phyloP scores from a whole-genome alignment of 2,797 vertebrate genomes.

The Sternotherus odoratus region DNA sequence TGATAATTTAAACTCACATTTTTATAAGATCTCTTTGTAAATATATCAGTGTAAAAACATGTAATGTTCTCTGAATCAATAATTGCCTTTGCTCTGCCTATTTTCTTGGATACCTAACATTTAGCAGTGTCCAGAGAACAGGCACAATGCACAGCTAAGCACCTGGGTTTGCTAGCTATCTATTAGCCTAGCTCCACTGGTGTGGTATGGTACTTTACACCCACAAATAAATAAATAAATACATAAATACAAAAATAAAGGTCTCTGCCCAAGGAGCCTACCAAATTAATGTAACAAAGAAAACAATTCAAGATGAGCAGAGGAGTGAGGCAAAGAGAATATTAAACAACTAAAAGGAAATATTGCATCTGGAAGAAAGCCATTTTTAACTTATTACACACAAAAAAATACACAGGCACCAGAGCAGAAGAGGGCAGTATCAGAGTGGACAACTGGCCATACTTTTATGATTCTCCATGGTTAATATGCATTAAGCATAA shows the following conservation, averaged over 20 bases:
- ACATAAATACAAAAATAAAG: not conserved
- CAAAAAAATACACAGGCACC: not conserved
- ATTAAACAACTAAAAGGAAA: not conserved
- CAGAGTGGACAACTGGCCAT: not conserved
- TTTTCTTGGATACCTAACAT: not conserved
- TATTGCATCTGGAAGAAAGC: not conserved
- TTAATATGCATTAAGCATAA: not conserved
- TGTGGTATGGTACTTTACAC: not conserved
- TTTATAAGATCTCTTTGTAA: not conserved
- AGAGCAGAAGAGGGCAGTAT: not conserved
- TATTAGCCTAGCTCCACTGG: not conserved
- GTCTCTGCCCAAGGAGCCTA: not conserved
- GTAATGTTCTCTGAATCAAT: not conserved
- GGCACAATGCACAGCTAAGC: rapidly evolving
- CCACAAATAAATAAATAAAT: rapidly evolving
- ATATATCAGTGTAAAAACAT: too few species aligned
- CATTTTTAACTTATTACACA: not conserved
- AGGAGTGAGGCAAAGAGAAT: not conserved
- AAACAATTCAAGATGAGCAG: not conserved
- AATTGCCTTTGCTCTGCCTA: not conserved
- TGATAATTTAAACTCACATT: not conserved
- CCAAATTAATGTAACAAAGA: not conserved
- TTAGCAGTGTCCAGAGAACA: not conserved
- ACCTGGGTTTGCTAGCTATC: not conserved
- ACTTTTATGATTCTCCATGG: not conserved